Base-by-base conservation (phyloP, 2,888 invertebrate species). In the Anoncus sp. region DNA sequence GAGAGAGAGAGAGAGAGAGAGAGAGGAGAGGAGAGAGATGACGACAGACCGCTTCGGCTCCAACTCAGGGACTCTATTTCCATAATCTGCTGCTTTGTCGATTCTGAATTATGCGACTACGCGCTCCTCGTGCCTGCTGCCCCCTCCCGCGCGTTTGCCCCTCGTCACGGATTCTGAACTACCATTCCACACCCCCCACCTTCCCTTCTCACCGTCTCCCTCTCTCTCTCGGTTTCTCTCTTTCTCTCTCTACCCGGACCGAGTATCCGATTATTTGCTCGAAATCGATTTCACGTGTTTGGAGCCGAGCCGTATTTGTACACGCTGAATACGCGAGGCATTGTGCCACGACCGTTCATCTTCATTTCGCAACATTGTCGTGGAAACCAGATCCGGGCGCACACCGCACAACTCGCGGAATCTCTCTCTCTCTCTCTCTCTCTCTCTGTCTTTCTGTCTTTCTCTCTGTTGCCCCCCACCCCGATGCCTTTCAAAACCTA, bases 71-170 rank as follows among this genome's bases (percentile, higher is more conserved):
- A 90, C 90, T 90, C 89, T 90, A 90, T 90, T 90, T 90, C 90
- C 90, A 90, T 90, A 90, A 90, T 90, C 90, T 90, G 90, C 89
- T 88, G 90, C 90, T 90, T 90, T 90, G 90, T 90, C 90, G 89
- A 90, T 90, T 90, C 89, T 90, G 90, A 90, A 90, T 90, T 90
- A 90, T 90, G 89, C 89, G 89, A 88, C 87, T 89, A 81, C 79
- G 78, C n/a, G n/a, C n/a, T n/a, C n/a, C 83, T 81, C 82, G 81
- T 81, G 80, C 81, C 81, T 74, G 71, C 60, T 43, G 49, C 45
- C 55, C 51, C 66, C 75, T 79, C 60, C 40, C 79, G 80, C 77
- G 51, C 55, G 24, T 35, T 40, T 55, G 67, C 79, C 79, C 74
- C 57, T 43, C 74, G 18, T 71, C 80, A 80, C 82, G 55, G 55